phyloP scores from a whole-genome alignment of 2,888 invertebrate genomes.

The Polyommatus icarus region DNA sequence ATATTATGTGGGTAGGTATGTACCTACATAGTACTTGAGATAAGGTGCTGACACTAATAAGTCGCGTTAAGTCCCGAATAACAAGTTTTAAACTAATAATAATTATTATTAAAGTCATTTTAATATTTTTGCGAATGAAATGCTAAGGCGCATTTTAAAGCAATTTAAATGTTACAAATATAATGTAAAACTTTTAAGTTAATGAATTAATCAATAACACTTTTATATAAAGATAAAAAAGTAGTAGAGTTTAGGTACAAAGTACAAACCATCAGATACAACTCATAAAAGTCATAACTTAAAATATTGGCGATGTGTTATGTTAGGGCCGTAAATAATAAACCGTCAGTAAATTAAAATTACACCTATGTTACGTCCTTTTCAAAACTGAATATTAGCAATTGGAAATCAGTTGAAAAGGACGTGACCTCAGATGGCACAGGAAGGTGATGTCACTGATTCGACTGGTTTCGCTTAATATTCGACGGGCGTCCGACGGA shows the following conservation, averaged over 20 bases:
- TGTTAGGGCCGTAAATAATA: not conserved
- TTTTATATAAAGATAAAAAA: no score
- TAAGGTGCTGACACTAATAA: not conserved
- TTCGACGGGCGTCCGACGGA: constrained; percentile 63
- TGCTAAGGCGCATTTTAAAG: no score
- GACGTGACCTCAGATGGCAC: constrained; percentile 66
- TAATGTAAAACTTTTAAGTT: not conserved
- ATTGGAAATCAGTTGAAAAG: constrained; percentile 52
- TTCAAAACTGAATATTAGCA: constrained; percentile 16
- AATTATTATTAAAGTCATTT: not conserved
- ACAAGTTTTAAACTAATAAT: no score
- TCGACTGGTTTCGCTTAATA: constrained; percentile 75
- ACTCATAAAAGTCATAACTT: not conserved
- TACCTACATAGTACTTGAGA: not conserved
- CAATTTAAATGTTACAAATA: not conserved
- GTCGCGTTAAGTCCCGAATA: no score
- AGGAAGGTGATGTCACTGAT: constrained; percentile 77
- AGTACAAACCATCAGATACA: not conserved
- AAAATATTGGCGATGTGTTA: not conserved
- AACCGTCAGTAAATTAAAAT: constrained; percentile 14
- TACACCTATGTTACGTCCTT: not conserved
- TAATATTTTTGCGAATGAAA: not conserved
- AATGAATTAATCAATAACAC: no score
- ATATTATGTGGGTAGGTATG: not conserved
- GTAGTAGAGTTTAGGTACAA: no score